These are phyloP conservation scores for Julus scandinavius DNA, from an alignment of 2,888 invertebrate genomes.

Conservation along the genomic window DNA sequence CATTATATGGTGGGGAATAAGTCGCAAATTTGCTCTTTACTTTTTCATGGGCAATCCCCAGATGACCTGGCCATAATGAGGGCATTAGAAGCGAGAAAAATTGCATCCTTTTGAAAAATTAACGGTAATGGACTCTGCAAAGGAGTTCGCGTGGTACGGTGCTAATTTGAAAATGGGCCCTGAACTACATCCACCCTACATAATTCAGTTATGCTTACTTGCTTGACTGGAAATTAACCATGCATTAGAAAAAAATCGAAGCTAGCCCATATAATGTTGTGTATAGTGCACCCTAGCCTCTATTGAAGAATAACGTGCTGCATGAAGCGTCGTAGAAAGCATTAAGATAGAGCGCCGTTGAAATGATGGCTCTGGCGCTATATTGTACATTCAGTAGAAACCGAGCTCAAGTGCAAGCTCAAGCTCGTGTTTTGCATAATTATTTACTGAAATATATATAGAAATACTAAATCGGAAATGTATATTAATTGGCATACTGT, in stretches of 20 bases:
- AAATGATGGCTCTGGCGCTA: neutral
- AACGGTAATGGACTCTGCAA: conserved; percentile 34
- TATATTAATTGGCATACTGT: no score
- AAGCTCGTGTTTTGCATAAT: neutral
- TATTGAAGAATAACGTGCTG: neutral
- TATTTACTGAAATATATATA: no score
- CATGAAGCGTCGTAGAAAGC: neutral
- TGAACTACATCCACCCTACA: conserved; percentile 26
- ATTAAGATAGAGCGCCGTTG: neutral
- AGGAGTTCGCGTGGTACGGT: conserved; percentile 6
- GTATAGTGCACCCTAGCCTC: neutral
- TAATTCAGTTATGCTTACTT: conserved; percentile 40
- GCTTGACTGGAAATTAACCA: conserved; percentile 38
- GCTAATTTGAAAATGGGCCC: conserved; percentile 34
- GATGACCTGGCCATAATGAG: conserved; percentile 29
- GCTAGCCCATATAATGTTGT: neutral
- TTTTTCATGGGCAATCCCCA: neutral
- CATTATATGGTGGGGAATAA: neutral
- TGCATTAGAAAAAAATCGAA: conserved; percentile 40
- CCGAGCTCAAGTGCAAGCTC: neutral
- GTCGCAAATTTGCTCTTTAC: neutral
- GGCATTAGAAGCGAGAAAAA: conserved; percentile 40
- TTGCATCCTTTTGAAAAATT: conserved; percentile 39
- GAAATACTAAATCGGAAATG: no score
- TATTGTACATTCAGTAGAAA: neutral